Evolutionary conservation across 2,888 invertebrate species (phyloP).

Genomic region (Chrysodeixis includens): DNA sequence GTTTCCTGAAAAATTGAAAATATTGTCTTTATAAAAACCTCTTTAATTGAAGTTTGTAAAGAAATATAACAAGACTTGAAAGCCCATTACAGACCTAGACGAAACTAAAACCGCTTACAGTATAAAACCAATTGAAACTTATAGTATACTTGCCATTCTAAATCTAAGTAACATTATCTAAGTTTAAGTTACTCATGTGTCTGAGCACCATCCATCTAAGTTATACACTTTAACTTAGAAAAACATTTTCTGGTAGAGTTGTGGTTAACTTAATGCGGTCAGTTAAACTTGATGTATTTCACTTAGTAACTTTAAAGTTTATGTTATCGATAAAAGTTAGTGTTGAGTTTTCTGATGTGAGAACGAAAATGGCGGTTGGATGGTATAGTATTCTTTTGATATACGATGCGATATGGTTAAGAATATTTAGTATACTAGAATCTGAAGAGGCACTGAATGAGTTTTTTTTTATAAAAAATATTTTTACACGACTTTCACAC

Average conservation of each 20-base stretch:
- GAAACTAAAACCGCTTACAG: conserved; percentile 9
- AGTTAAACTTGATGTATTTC: conserved; percentile 77
- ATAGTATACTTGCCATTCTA: conserved; percentile 36
- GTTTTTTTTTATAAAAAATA: too few relatives aligned
- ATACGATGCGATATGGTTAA: not conserved
- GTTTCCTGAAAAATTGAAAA: too few relatives aligned
- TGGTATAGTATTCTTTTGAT: not conserved
- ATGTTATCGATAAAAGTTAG: conserved; percentile 59
- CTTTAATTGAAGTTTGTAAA: not conserved
- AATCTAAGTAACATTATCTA: conserved; percentile 43
- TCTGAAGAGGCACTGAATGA: too few relatives aligned
- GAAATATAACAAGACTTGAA: not conserved
- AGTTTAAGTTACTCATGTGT: conserved; percentile 65
- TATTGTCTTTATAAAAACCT: too few relatives aligned
- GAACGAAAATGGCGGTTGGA: not conserved
- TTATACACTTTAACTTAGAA: conserved; percentile 74
- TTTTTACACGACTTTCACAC: too few relatives aligned
- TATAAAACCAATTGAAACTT: conserved; percentile 25
- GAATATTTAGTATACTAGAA: too few relatives aligned
- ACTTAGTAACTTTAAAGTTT: conserved; percentile 72
- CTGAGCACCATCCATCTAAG: conserved; percentile 79
- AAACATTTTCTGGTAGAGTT: conserved; percentile 68
- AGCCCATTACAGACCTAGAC: not conserved
- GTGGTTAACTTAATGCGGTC: conserved; percentile 72
- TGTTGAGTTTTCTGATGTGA: conserved; percentile 42